Percentiles rank a stretch among this genome's conserved stretches.
Evolutionary conservation across 2,797 vertebrate species (phyloP).

Genomic region (Acipenser oxyrinchus): DNA sequence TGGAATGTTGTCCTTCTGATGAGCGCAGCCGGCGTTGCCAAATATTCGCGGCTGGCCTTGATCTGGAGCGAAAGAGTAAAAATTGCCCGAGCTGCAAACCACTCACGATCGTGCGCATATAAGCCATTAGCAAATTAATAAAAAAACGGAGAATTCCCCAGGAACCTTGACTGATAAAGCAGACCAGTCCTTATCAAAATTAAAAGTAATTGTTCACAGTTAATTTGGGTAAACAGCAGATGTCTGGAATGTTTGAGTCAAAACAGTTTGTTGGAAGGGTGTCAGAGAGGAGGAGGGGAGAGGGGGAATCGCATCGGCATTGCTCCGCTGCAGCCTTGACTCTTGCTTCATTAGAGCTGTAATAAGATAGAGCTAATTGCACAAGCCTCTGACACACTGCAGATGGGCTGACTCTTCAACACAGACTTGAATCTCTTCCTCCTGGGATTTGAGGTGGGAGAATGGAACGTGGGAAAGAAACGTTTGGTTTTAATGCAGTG

Average conservation of each 20-base stretch:
- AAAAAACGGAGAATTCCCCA: constrained; percentile 39
- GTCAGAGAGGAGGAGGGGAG: constrained; percentile 44
- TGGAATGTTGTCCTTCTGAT: constrained; percentile 10
- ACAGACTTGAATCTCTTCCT: constrained; percentile 44
- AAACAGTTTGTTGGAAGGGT: constrained; percentile 60
- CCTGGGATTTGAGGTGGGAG: constrained; percentile 40
- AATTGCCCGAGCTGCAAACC: not conserved
- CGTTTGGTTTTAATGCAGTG: too few relatives aligned
- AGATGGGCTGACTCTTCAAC: constrained; percentile 61
- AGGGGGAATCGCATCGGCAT: constrained; percentile 49
- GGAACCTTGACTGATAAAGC: constrained; percentile 65
- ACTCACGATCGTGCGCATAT: constrained; percentile 40
- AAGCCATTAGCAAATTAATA: constrained; percentile 53
- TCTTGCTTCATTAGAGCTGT: constrained; percentile 68
- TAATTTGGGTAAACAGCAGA: constrained; percentile 75
- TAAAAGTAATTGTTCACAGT: constrained; percentile 77
- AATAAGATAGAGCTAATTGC: constrained; percentile 64
- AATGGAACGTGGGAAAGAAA: not conserved
- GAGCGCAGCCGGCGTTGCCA: constrained; percentile 48
- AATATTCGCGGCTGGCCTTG: constrained; percentile 66
- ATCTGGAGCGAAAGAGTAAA: constrained; percentile 27
- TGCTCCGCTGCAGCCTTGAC: constrained; percentile 68
- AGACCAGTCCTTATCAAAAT: constrained; percentile 70
- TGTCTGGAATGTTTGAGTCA: constrained; percentile 64
- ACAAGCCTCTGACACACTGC: constrained; percentile 61